Conservation (phyloP, 2,113 vertebrate species). For the Proterorhinus semilunaris region DNA sequence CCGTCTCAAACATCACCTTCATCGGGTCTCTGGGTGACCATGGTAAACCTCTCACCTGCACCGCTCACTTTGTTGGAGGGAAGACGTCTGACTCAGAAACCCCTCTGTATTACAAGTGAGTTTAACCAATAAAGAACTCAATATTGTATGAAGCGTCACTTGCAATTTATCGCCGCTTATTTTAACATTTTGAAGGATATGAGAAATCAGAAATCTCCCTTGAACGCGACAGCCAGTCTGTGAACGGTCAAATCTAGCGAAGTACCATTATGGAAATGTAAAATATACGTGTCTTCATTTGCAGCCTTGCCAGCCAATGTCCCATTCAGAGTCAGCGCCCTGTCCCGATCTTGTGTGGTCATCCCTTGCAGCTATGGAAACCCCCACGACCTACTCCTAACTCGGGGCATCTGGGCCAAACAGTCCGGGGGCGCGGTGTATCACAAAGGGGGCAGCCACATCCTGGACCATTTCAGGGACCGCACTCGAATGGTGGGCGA, state of each 20-base stretch:
- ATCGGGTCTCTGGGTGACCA: constrained; percentile 52
- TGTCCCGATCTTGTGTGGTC: constrained; percentile 64
- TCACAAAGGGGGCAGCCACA: constrained; percentile 36
- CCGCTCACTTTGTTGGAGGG: constrained; percentile 33
- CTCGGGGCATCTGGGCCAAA: constrained; percentile 52
- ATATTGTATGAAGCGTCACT: neutral
- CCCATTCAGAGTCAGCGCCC: constrained; percentile 45
- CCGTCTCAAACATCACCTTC: constrained; percentile 55
- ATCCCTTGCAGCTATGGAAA: constrained; percentile 63
- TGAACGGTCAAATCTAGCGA: neutral
- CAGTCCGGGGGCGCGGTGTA: constrained; percentile 30
- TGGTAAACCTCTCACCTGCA: constrained; percentile 54
- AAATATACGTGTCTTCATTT: neutral
- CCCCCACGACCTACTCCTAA: neutral
- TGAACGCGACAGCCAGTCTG: constrained; percentile 25
- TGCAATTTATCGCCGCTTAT: neutral
- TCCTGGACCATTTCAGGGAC: constrained; percentile 60
- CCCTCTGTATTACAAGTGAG: constrained; percentile 55
- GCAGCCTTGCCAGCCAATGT: constrained; percentile 38
- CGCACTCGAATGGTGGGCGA: constrained; percentile 57
- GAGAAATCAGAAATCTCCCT: constrained; percentile 9
- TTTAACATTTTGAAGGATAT: constrained; percentile 36
- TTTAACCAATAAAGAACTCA: neutral
- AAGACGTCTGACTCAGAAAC: constrained; percentile 34
- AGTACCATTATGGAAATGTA: neutral